phyloP scores from a whole-genome alignment of 2,888 invertebrate genomes.

The Anoncus sp. region DNA sequence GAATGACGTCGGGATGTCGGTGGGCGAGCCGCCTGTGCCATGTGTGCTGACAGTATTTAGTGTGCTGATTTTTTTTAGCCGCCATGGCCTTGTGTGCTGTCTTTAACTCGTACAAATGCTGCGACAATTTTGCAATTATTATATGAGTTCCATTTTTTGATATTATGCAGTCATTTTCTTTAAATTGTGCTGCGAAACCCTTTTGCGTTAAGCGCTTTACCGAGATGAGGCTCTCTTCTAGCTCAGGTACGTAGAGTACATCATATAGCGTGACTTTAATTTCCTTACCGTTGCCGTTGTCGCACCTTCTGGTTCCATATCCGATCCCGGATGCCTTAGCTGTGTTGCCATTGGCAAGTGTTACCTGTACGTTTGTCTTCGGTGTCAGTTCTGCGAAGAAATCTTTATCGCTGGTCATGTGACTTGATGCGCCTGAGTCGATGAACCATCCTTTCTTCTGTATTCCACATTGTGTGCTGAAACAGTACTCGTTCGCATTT shows the following conservation, averaged over 20 bases:
- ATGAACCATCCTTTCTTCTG: too few species aligned
- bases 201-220: constrained; percentile 48
- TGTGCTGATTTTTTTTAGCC: constrained; percentile 27
- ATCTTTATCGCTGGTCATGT: constrained; percentile 56
- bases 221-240: not conserved
- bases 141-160: too few species aligned
- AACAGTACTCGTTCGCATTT: too few species aligned
- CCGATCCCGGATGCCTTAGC: too few species aligned
- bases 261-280: too few species aligned
- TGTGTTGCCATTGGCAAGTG: too few species aligned
- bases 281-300: too few species aligned
- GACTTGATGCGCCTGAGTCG: constrained; percentile 66
- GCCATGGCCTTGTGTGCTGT: constrained; percentile 40
- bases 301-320: too few species aligned
- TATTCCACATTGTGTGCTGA: too few species aligned
- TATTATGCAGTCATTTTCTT: constrained; percentile 52
- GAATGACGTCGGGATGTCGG: constrained; percentile 56
- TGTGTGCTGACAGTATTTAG: constrained; percentile 61
- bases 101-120: constrained; percentile 57
- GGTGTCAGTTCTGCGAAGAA: constrained; percentile 51
- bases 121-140: constrained; percentile 50
- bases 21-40: constrained; percentile 70
- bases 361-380: constrained; percentile 9
- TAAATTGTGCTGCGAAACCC: constrained; percentile 48
- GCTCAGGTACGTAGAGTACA: too few species aligned